Percentiles rank a stretch among this genome's conserved stretches.
Evolutionary conservation across 2,113 vertebrate species (phyloP).

Genomic region (Gallinago undulata): DNA sequence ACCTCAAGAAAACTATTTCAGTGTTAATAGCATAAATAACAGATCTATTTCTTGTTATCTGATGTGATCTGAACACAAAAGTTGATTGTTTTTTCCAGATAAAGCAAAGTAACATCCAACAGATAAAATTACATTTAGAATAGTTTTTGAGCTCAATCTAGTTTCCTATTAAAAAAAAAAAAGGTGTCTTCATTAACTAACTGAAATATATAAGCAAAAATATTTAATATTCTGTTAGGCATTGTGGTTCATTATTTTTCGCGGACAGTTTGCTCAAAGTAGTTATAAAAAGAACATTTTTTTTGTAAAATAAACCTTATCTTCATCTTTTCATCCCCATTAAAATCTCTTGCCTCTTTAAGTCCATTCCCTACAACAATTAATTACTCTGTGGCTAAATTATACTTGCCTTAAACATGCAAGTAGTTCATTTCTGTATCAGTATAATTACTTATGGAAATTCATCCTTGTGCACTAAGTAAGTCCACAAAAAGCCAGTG

Average conservation of each 20-base stretch:
- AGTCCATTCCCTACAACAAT: background rate
- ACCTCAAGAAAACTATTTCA: slow-evolving; percentile 70
- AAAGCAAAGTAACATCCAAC: slow-evolving; percentile 21
- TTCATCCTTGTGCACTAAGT: background rate
- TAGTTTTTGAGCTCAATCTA: slow-evolving; percentile 15
- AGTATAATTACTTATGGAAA: background rate
- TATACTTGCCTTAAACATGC: background rate
- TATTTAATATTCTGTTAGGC: slow-evolving; percentile 21
- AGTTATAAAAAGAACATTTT: background rate
- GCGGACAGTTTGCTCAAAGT: slow-evolving; percentile 27
- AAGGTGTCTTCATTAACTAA: slow-evolving; percentile 29
- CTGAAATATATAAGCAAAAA: background rate
- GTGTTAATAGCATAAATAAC: slow-evolving; percentile 41
- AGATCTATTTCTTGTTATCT: slow-evolving; percentile 16
- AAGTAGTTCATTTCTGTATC: slow-evolving; percentile 1
- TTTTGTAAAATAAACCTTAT: background rate
- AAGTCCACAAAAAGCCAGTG: background rate
- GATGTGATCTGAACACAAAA: slow-evolving; percentile 22
- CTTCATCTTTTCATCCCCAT: background rate
- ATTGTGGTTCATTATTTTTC: slow-evolving; percentile 5
- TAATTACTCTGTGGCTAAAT: background rate
- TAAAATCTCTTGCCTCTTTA: background rate
- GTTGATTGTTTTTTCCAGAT: background rate
- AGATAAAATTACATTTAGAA: background rate
- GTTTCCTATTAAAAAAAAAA: background rate